phyloP scores from a whole-genome alignment of 2,113 vertebrate species.

The Catagonus wagneri region DNA sequence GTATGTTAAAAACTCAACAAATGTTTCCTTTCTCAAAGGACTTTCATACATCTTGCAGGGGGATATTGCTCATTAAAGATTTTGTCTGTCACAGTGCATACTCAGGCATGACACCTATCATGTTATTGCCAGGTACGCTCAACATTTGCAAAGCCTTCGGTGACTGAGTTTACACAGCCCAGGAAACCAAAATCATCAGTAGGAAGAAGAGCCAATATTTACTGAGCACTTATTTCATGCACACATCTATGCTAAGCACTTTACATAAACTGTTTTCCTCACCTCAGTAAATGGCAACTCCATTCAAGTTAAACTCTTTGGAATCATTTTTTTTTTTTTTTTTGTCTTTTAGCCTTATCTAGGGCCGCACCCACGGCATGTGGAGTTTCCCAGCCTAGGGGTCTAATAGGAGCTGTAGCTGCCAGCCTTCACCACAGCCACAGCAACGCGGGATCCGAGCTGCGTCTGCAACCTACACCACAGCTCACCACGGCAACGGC shows the following conservation, averaged over 20 bases:
- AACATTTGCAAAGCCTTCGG: constrained; percentile 18
- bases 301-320: neutral
- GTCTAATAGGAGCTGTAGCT: too few relatives aligned
- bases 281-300: neutral
- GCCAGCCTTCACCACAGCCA: too few relatives aligned
- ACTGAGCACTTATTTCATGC: constrained; percentile 2
- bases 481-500: too few relatives aligned
- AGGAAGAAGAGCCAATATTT: constrained; percentile 2
- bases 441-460: too few relatives aligned
- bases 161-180: constrained; percentile 3
- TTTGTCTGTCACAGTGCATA: neutral
- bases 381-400: too few relatives aligned
- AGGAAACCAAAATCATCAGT: constrained; percentile 26
- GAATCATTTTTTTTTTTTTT: neutral
- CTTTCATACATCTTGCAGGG: neutral
- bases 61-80: neutral
- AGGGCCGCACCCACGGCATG: too few relatives aligned
- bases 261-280: neutral
- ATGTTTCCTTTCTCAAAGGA: neutral
- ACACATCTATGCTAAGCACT: neutral
- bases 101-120: neutral
- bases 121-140: neutral
- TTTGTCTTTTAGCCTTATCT: too few relatives aligned
- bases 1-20: neutral
- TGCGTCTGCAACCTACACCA: too few relatives aligned